Base-by-base conservation (phyloP, 2,113 vertebrate species). In the Oreocharis arfaki region DNA sequence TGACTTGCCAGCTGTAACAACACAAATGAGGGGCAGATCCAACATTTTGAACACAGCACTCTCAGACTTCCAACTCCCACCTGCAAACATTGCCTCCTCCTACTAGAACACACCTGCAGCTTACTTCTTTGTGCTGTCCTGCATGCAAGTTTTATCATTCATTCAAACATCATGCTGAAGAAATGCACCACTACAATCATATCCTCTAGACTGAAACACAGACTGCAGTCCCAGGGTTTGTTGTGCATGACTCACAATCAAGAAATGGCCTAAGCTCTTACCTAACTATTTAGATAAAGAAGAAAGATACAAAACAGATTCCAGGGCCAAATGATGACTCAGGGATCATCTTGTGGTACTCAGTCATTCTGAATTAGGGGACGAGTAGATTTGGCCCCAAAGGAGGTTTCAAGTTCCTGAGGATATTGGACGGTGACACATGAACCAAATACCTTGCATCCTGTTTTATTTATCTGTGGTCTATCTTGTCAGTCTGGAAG, bases 251-350 rank as follows among this genome's bases (percentile, higher is more conserved):
- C 59, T 90, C 75, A 73, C 19, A 28, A 41, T 4, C 44, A 74
- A 86, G 55, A 93, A 80, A 95, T 10, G 27, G 68, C 56, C 39
- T 80, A 67, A 89, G 20, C 41, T 78, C 91, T 89, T 64, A 81
- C 8, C 14, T 60, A 90, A 60, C 56, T 81, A 77, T 60, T 89
- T 64, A 89, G 73, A 92, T 60, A 75, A 91, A 88, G 60, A 87
- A 91, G 37, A 87, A 68, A 94, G 77, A 89, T 13, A 70, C 26
- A 82, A 84, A 95, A 77, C 50, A 73, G 90, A 88, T 41, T 76
- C 67, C 63, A 61, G 0, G 1, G 79, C 88, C 90, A 93, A 90
- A 86, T 47, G 55, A 92, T 95, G 83, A 95, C 71, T 88, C 83
- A 90, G 16, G 37, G 77, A 71, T 95, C 23, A 84, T 68, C 49